Percentiles rank a stretch among this genome's conserved stretches.
phyloP scores from a whole-genome alignment of 2,797 vertebrate genomes.

The Rhinoraja longicauda region DNA sequence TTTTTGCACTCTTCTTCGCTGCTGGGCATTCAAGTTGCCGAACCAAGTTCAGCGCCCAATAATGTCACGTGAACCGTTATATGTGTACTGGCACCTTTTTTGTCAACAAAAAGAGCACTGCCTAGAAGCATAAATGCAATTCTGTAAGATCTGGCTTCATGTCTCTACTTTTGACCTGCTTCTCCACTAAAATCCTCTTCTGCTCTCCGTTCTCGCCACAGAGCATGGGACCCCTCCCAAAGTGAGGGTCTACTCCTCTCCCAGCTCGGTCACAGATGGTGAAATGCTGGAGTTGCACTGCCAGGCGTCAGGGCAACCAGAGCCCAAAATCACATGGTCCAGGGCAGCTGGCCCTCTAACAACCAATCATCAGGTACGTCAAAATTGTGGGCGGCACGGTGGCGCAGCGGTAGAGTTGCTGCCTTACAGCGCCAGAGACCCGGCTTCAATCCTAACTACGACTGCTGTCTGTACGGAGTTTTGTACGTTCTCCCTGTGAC shows the following conservation, averaged over 20 bases:
- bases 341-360: constrained; percentile 69
- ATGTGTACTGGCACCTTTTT: no score
- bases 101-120: no score
- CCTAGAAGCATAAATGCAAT: not conserved
- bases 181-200: not conserved
- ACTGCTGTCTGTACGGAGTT: no score
- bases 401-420: no score
- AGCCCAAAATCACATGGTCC: constrained; percentile 73
- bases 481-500: no score
- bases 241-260: constrained; percentile 74
- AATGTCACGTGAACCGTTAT: no score
- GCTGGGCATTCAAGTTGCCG: no score
- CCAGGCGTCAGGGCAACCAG: constrained; percentile 62
- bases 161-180: not conserved
- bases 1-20: no score
- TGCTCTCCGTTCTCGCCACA: constrained; percentile 47
- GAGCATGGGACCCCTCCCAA: constrained; percentile 54
- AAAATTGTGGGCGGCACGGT: not conserved
- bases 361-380: constrained; percentile 73
- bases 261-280: constrained; percentile 73
- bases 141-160: not conserved
- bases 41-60: no score
- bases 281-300: constrained; percentile 82
- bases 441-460: no score
- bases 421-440: no score